Conservation (phyloP, 2,797 vertebrate genomes). For the Sternotherus odoratus region DNA sequence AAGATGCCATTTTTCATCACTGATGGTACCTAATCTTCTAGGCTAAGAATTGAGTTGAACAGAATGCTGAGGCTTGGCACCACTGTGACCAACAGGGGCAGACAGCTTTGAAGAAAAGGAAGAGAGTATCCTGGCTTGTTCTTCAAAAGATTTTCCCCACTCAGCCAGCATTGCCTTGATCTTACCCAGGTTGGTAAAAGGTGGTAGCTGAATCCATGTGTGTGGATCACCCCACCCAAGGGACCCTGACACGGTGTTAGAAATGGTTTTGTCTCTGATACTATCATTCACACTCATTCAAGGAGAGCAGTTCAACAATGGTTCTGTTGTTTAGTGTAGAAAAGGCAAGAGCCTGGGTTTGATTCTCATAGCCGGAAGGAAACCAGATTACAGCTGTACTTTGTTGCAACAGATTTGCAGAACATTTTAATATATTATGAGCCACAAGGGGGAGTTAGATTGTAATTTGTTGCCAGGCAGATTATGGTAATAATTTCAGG, state of each 20-base stretch:
- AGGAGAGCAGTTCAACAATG: neutral
- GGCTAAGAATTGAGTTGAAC: neutral
- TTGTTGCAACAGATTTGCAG: neutral
- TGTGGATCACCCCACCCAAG: neutral
- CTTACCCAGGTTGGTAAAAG: neutral
- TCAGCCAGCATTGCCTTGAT: neutral
- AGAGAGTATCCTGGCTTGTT: neutral
- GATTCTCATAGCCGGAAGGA: neutral
- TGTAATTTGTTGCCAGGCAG: neutral
- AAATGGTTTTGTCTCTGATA: neutral
- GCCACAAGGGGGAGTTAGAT: slow-evolving; percentile 52
- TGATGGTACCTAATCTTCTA: neutral
- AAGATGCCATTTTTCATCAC: neutral
- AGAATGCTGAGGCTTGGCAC: neutral
- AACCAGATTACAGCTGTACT: neutral
- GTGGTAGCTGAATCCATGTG: neutral
- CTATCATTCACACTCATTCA: neutral
- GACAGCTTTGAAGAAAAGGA: neutral
- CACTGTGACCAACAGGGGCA: neutral
- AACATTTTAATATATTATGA: neutral
- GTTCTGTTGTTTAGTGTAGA: neutral
- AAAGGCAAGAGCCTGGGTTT: neutral
- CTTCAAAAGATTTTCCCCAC: neutral
- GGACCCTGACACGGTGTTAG: neutral
- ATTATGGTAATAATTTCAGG: neutral